Conservation (phyloP, 2,797 vertebrate species). For the Calcarius lapponicus region DNA sequence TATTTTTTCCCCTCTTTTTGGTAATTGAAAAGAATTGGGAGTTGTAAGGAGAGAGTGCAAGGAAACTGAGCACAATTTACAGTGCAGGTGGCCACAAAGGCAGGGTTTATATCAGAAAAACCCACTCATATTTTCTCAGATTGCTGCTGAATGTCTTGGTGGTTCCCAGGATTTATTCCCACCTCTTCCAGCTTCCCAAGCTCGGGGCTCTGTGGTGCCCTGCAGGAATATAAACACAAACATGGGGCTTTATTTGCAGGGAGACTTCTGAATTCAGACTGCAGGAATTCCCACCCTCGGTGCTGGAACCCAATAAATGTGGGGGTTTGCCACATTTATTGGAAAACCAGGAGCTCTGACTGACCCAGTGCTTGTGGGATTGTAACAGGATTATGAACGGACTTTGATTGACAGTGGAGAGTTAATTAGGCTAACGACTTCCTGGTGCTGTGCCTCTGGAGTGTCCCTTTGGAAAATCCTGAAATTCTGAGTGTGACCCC, state of each 20-base stretch:
- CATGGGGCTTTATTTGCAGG: background rate
- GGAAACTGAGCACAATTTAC: background rate
- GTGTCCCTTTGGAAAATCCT: background rate
- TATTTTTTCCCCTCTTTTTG: background rate
- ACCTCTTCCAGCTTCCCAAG: background rate
- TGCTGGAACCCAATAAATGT: background rate
- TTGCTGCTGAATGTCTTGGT: background rate
- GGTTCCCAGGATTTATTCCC: background rate
- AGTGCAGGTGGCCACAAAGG: background rate
- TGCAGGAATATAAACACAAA: background rate
- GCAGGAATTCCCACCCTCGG: fast-evolving
- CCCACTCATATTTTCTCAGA: background rate
- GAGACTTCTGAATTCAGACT: background rate
- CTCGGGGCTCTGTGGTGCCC: background rate
- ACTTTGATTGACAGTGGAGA: background rate
- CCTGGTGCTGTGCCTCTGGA: background rate
- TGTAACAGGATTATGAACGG: background rate
- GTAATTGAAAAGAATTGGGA: background rate
- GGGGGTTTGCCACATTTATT: background rate
- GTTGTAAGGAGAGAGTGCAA: background rate
- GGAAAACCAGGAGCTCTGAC: background rate
- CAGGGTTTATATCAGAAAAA: background rate
- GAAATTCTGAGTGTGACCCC: background rate
- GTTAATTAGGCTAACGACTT: background rate
- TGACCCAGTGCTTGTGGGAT: background rate